phyloP scores from a whole-genome alignment of 2,797 vertebrate species.

The Semaprochilodus insignis region DNA sequence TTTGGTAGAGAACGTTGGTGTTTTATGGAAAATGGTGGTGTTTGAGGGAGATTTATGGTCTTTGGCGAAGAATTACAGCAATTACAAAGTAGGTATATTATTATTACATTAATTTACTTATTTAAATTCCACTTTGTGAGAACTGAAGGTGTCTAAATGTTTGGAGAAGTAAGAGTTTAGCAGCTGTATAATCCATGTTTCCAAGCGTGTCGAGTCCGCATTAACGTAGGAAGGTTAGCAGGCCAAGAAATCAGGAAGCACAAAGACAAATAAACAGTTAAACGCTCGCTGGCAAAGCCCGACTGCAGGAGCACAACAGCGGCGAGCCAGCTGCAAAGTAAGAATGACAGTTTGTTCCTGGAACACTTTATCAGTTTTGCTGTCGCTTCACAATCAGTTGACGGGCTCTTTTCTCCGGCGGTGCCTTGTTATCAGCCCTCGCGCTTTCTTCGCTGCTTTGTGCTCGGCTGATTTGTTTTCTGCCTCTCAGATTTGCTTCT shows the following conservation, averaged over 20 bases:
- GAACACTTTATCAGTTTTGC: neutral
- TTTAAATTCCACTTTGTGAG: too few relatives aligned
- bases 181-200: too few relatives aligned
- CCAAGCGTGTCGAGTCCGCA: too few relatives aligned
- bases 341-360: neutral
- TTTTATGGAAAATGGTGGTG: too few relatives aligned
- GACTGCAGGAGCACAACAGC: neutral
- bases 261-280: neutral
- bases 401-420: neutral
- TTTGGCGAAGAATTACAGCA: too few relatives aligned
- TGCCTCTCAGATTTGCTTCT: neutral
- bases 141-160: too few relatives aligned
- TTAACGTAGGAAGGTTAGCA: too few relatives aligned
- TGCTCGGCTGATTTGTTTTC: neutral
- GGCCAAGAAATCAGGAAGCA: neutral
- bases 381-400: neutral
- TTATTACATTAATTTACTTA: too few relatives aligned
- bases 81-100: too few relatives aligned
- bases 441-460: neutral
- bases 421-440: neutral
- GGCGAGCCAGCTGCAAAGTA: neutral
- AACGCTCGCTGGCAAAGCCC: neutral
- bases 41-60: too few relatives aligned
- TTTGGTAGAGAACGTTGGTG: too few relatives aligned
- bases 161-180: too few relatives aligned